Conservation (phyloP, 2,888 invertebrate species). For the Reticulitermes lucifugus region DNA sequence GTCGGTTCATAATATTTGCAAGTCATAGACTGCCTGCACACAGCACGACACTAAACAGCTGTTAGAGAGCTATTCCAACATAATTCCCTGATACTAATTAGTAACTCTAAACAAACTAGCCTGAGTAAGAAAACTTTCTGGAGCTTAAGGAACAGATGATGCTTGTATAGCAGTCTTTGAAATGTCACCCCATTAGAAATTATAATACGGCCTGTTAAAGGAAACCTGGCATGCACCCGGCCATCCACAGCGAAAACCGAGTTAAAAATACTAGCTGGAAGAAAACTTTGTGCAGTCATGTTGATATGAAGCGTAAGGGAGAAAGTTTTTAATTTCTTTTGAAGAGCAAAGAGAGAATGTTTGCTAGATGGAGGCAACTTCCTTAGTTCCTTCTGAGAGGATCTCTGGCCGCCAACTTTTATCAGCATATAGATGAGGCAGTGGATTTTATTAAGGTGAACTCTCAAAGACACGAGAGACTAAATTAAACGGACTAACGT, state of each 20-base stretch:
- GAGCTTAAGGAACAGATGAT: not conserved
- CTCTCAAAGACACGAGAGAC: too few relatives aligned
- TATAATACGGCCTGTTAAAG: not conserved
- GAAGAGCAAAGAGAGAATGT: not conserved
- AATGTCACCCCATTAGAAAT: slow-evolving; percentile 2
- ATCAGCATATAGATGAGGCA: not conserved
- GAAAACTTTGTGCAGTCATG: slow-evolving; percentile 12
- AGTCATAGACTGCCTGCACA: too few relatives aligned
- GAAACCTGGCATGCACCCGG: not conserved
- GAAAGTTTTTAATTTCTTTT: slow-evolving; percentile 14
- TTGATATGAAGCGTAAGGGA: not conserved
- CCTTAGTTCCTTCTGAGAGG: not conserved
- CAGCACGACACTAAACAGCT: too few relatives aligned
- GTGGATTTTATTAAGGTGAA: not conserved
- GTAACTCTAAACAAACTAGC: too few relatives aligned
- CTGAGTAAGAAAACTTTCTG: not conserved
- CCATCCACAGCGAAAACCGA: too few relatives aligned
- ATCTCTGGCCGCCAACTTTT: not conserved
- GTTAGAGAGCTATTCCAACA: too few relatives aligned
- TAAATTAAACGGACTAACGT: too few relatives aligned
- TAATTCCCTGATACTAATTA: too few relatives aligned
- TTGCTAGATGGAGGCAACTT: not conserved
- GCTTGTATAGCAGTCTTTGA: not conserved
- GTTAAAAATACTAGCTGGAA: not conserved
- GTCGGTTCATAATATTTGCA: too few relatives aligned